Evolutionary conservation across 2,888 invertebrate species (phyloP), one percentile per base, ranked within the genome.

Genomic region (Lasioglossum oenotherae): DNA sequence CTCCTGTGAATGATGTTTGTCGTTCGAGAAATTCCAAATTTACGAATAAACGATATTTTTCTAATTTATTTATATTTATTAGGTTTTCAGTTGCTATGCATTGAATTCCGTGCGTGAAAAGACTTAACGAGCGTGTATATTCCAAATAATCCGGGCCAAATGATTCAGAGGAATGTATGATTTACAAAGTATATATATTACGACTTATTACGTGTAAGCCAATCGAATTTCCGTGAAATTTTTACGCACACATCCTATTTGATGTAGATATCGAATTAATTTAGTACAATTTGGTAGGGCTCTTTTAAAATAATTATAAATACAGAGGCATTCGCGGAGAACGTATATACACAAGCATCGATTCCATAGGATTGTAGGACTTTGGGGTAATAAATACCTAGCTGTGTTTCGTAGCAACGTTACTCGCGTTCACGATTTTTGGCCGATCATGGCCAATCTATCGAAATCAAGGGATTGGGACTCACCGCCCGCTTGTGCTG

Each of bases 111-210:
- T 67, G 14, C 38, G 57, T 77, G 27, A 35, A 49, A 46, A 76
- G 76, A 67, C 19, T 71, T 60, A 60, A 71, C 64, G n/a, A 38
- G 71, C 60, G 31, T 72, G 72, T 75, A 75, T 44, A 81, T 82
- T 81, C n/a, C 72, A 81, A 75, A 31, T 76, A 72, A 83, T 76
- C 81, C 81, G 82, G 72, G 81, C 82, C 75, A 83, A 83, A 78
- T 78, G 73, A 75, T 78, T 84, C 53, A 73, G 16, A 84, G 60
- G 64, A 78, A 78, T 76, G 74, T 84, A 75, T 78, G 75, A 84
- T 78, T 67, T 79, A 38, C 82, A 81, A 72, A 74, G 57, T 71
- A 80, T 72, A 46, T 46, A 46, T 44, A 76, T 64, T 76, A 53
- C 53, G 60, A 73, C 71, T 71, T 78, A 72, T 71, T 78, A 72